Conservation (phyloP, 2,797 vertebrate species). For the Amblyraja radiata region DNA sequence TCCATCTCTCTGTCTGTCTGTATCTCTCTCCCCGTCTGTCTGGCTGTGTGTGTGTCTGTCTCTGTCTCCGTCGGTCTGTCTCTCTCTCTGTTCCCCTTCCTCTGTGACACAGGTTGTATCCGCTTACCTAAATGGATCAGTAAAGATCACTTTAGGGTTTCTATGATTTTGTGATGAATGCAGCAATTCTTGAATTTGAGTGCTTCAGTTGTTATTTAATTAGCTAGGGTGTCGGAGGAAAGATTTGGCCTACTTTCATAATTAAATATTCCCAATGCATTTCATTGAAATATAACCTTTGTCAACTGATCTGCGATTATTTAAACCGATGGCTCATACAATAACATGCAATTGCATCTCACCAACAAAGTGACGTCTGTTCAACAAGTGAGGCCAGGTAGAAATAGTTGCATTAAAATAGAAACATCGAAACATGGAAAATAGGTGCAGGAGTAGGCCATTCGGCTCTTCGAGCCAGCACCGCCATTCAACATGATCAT, state of each 20-base stretch:
- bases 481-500: too few species aligned
- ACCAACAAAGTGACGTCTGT: background rate
- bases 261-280: background rate
- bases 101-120: background rate
- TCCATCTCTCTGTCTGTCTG: too few species aligned
- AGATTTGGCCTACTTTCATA: background rate
- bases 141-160: background rate
- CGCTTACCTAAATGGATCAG: background rate
- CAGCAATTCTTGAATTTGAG: background rate
- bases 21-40: too few species aligned
- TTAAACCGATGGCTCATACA: background rate
- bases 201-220: background rate
- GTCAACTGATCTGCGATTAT: background rate
- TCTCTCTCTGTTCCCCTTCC: background rate
- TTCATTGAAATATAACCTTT: background rate
- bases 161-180: background rate
- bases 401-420: too few species aligned
- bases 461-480: too few species aligned
- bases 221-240: background rate
- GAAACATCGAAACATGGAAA: too few species aligned
- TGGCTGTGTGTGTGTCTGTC: too few species aligned
- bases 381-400: background rate
- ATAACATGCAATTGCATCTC: background rate
- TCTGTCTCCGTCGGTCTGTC: too few species aligned
- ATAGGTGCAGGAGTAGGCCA: too few species aligned